Base-by-base conservation (phyloP, 2,797 vertebrate species). In the Chrysocyon brachyurus region DNA sequence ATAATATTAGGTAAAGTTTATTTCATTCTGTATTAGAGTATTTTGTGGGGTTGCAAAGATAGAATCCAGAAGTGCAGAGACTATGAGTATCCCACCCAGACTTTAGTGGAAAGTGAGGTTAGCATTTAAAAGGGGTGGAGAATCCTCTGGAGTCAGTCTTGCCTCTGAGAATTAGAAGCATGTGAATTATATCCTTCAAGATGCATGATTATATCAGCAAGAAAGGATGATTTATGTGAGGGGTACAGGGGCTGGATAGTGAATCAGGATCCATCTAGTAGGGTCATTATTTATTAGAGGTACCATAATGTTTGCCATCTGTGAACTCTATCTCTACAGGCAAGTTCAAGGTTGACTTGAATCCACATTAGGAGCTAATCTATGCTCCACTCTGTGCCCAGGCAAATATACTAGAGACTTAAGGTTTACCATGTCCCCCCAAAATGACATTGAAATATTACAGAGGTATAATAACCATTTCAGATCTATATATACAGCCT, bases 391-490 rank as follows among this genome's bases (percentile, higher is more conserved):
- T 85, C 49, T 46, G 19, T 72, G 15, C 61, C 46, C 24, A 86
- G 22, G 36, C 17, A 66, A 66, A 95, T 73, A 84, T 92, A 68
- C 19, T 36, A 92, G 59, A 9, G 52, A 92, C 52, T 26, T 89
- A 28, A 54, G 9, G 28, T 61, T 91, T 61, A 68, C 14, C 52
- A 21, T 40, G 8, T 26, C 19, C 19, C n/a, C 6, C 49, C 49
- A 57, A 79, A 97, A 59, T 87, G 54, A 49, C 46, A 83, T 40
- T 59, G 56, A 96, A 91, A 46, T 92, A 94, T 22, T 33, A 70
- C 9, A 92, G 16, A 22, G 9, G 61, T 57, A 87, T 11, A 87
- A 90, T 26, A 73, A 82, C 40, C 21, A 81, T 90, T 79, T 89
- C 3, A 12, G 24, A 94, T 73, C 56, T 94, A 40, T 36, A 73